Percentiles rank a stretch among this genome's conserved stretches.
These are phyloP conservation scores for Caenorhabditis latens DNA, from an alignment of 1,140 invertebrate species.

Conservation along the genomic window DNA sequence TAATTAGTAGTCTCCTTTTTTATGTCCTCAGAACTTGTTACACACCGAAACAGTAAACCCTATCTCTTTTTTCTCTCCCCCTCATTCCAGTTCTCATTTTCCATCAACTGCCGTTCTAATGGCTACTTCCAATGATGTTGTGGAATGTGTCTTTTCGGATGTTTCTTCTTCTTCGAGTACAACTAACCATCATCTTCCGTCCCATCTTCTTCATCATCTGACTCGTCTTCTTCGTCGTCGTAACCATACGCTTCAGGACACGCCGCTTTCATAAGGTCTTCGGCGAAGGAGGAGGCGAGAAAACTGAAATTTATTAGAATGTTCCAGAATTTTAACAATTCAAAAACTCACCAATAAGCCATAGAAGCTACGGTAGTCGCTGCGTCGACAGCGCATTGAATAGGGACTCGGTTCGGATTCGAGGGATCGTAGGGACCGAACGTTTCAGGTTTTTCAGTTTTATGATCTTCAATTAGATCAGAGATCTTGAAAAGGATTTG, in stretches of 20 bases:
- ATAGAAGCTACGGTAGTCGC: background rate
- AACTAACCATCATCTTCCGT: background rate
- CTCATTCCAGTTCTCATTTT: too few relatives aligned
- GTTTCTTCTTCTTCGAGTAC: too few relatives aligned
- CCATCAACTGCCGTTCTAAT: background rate
- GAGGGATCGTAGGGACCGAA: slow-evolving; percentile 13
- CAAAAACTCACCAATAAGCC: slow-evolving; percentile 7
- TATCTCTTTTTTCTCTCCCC: too few relatives aligned
- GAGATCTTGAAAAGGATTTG: slow-evolving; percentile 34
- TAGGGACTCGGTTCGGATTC: background rate
- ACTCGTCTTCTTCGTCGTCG: background rate
- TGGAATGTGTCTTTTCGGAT: too few relatives aligned
- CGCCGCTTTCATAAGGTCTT: slow-evolving; percentile 18
- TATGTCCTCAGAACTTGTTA: background rate
- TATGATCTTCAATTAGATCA: slow-evolving; percentile 37
- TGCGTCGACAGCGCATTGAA: background rate
- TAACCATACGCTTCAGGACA: background rate
- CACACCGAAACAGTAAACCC: too few relatives aligned
- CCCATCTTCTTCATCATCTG: too few relatives aligned
- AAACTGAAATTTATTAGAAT: background rate
- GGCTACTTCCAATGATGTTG: background rate
- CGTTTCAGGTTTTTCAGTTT: slow-evolving; percentile 9
- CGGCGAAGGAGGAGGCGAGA: slow-evolving; percentile 18
- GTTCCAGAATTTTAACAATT: background rate
- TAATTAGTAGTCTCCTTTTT: background rate